Conservation (phyloP, 1,140 invertebrate species). For the Drosophila sucinea region DNA sequence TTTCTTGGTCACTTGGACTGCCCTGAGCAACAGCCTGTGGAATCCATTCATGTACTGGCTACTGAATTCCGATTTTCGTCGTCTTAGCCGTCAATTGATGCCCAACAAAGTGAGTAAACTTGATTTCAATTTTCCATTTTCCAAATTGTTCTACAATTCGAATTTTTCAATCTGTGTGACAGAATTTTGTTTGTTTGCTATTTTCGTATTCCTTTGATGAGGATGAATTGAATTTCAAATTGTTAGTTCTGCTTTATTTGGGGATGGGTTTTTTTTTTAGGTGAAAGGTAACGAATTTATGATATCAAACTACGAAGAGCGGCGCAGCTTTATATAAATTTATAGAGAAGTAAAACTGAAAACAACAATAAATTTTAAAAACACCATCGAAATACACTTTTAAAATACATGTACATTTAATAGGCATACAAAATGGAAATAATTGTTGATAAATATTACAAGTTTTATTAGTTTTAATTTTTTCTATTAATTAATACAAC, state of each 20-base stretch:
- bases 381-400: no score
- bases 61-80: constrained; percentile 92
- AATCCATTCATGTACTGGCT: constrained; percentile 95
- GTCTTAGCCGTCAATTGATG: constrained; percentile 89
- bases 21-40: constrained; percentile 94
- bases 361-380: no score
- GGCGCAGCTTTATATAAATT: no score
- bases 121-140: neutral
- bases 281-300: neutral
- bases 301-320: neutral
- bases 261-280: no score
- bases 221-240: constrained; percentile 5
- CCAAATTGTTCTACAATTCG: neutral
- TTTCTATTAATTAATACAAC: no score
- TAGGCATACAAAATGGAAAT: no score
- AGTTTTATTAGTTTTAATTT: no score
- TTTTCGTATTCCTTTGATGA: neutral
- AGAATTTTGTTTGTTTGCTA: constrained; percentile 5
- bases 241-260: neutral
- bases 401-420: no score
- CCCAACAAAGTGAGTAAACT: constrained; percentile 87
- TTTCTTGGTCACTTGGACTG: constrained; percentile 92
- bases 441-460: no score
- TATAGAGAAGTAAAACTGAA: no score
- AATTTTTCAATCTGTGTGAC: neutral